phyloP scores from a whole-genome alignment of 2,888 invertebrate species.

The Lottia gigantea region DNA sequence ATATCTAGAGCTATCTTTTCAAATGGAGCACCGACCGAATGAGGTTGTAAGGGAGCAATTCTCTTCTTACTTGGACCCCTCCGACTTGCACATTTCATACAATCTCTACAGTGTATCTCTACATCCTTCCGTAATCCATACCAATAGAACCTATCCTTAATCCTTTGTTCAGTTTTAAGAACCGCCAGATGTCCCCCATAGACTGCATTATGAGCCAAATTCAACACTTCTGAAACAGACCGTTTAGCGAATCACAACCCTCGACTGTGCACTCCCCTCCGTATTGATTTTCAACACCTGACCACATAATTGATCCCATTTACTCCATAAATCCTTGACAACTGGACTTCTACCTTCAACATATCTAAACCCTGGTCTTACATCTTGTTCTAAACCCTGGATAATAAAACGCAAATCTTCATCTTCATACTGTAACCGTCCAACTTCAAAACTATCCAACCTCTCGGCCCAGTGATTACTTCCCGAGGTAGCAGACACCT shows the following conservation, averaged over 20 bases:
- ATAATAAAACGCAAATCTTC: no score
- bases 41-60: background rate
- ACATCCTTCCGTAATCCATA: background rate
- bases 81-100: no score
- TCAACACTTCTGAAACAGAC: background rate
- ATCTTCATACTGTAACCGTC: background rate
- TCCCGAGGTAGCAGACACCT: no score
- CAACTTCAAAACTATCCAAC: background rate
- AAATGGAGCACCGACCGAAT: background rate
- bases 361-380: no score
- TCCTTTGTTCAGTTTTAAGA: background rate
- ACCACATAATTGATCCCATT: no score
- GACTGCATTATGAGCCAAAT: background rate
- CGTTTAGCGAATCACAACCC: background rate
- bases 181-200: background rate
- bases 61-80: no score
- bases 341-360: no score
- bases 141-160: background rate
- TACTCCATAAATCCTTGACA: no score
- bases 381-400: no score
- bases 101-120: background rate
- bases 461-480: background rate
- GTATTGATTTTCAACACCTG: no score
- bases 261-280: no score
- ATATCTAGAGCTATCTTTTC: constrained; percentile 12